phyloP scores from a whole-genome alignment of 2,888 invertebrate genomes.

The Diarsia dahlii region DNA sequence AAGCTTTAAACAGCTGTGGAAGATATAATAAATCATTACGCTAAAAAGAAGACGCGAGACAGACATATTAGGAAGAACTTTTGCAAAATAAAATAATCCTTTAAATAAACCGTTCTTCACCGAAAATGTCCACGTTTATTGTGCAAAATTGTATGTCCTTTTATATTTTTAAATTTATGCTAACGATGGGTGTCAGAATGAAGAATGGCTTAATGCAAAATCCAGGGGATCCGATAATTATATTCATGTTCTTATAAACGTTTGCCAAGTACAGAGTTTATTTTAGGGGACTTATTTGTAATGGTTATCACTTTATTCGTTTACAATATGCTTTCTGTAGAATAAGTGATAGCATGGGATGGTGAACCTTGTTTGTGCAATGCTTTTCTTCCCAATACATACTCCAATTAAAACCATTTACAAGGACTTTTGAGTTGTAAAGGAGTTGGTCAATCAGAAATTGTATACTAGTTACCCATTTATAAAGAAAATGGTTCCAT shows the following conservation, averaged over 20 bases:
- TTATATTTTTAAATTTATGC: slow-evolving; percentile 66
- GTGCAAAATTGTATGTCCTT: slow-evolving; percentile 56
- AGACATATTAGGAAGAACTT: slow-evolving; percentile 2
- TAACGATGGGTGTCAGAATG: slow-evolving; percentile 65
- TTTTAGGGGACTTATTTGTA: slow-evolving; percentile 17
- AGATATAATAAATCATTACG: not conserved
- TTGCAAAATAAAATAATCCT: slow-evolving; percentile 41
- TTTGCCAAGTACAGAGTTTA: slow-evolving; percentile 39
- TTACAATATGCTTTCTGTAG: not conserved
- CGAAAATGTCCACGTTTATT: slow-evolving; percentile 50
- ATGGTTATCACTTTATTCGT: slow-evolving; percentile 3
- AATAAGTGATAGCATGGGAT: not conserved
- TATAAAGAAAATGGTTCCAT: not conserved
- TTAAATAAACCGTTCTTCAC: slow-evolving; percentile 36
- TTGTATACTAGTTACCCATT: not conserved
- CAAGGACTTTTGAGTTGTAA: not conserved
- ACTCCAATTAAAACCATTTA: not conserved
- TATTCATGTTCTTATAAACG: slow-evolving; percentile 62
- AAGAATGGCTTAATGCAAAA: slow-evolving; percentile 62
- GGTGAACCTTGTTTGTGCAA: not conserved
- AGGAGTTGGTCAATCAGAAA: not conserved
- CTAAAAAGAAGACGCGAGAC: not conserved
- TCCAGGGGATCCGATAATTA: slow-evolving; percentile 62
- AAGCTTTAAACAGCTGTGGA: not conserved
- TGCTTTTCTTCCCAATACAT: not conserved